Evolutionary conservation across 2,888 invertebrate species (phyloP).

Genomic region (Xylota segnis): DNA sequence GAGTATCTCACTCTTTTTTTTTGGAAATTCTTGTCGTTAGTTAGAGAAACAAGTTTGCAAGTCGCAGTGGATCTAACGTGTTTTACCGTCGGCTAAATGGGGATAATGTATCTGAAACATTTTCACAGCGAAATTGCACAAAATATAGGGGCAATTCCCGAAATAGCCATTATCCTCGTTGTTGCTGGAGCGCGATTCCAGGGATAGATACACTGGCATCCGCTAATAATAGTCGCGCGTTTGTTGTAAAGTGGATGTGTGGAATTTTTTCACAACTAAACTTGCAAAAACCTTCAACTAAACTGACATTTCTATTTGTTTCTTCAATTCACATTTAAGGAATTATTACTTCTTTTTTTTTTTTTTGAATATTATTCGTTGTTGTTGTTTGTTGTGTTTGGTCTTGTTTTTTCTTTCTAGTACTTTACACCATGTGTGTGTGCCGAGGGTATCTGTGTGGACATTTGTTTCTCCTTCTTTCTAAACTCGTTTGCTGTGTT

Average conservation of each 20-base stretch:
- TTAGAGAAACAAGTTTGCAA: conserved; percentile 25
- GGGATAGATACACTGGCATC: conserved; percentile 16
- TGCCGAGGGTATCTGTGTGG: conserved; percentile 5
- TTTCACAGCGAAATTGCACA: not conserved
- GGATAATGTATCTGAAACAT: conserved; percentile 27
- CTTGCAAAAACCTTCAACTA: conserved; percentile 80
- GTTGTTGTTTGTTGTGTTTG: conserved; percentile 24
- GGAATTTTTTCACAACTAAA: conserved; percentile 77
- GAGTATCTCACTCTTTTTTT: conserved; percentile 6
- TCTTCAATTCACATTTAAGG: conserved; percentile 77
- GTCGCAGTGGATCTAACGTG: not conserved
- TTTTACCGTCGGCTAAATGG: conserved; percentile 38
- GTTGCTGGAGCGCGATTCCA: not conserved
- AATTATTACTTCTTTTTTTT: conserved; percentile 68
- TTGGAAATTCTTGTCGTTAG: not conserved
- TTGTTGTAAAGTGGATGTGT: conserved; percentile 58
- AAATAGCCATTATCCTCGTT: not conserved
- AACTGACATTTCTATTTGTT: conserved; percentile 79
- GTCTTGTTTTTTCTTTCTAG: conserved; percentile 31
- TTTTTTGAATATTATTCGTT: conserved; percentile 54
- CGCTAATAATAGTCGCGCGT: conserved; percentile 60
- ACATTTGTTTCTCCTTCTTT: conserved; percentile 61
- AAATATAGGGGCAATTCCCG: not conserved
- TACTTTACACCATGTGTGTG: conserved; percentile 33
- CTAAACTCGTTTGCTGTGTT: conserved; percentile 66